Base-by-base conservation (phyloP, 2,113 vertebrate species). In the Leptobrachium ailaonicum region DNA sequence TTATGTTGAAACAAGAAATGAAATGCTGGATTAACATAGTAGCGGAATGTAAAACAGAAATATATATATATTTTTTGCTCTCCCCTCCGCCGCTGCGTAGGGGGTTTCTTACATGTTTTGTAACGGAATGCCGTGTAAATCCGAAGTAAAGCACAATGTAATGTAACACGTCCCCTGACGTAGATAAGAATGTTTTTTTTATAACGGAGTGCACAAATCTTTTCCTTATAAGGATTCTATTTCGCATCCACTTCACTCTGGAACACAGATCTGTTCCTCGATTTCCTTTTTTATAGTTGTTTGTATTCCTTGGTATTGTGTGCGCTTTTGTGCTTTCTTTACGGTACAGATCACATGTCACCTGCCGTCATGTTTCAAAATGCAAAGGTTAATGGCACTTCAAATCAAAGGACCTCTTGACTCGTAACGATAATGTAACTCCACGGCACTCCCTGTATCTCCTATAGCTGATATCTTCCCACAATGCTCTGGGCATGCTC, bases 151-250 rank as follows among this genome's bases (percentile, higher is more conserved):
- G 14, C 5, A 75, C 13, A 41, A 2, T 76, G 76, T 80, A 78
- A 47, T 80, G 63, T 67, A 66, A 73, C 84, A 58, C 20, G 7
- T 77, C 71, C 32, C 6, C 7, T 71, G 41, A 47, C 20, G 81
- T 40, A 79, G 81, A 71, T 70, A 79, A 41, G 80, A 85, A 72
- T 6, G 82, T 47, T 67, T 45, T 67, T 45, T 73, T 80, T 42
- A 40, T 66, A 73, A 50, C 47, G 53, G 45, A 67, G 62, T 66
- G 62, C 73, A 66, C 41, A 73, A 80, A 73, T 47, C 77, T 73
- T 66, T 53, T 1, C 77, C 77, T 80, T 80, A 80, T 73, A 80
- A 67, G 77, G 77, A 20, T 32, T 14, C 62, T 67, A 54, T 50
- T 80, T 66, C 42, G 32, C 75, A 63, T 66, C 66, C 66, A 77